Percentiles rank a stretch among this genome's conserved stretches.
Evolutionary conservation across 92 coral and sea anemone genomes (phyloP).

Genomic region (Paragorgia papillata): DNA sequence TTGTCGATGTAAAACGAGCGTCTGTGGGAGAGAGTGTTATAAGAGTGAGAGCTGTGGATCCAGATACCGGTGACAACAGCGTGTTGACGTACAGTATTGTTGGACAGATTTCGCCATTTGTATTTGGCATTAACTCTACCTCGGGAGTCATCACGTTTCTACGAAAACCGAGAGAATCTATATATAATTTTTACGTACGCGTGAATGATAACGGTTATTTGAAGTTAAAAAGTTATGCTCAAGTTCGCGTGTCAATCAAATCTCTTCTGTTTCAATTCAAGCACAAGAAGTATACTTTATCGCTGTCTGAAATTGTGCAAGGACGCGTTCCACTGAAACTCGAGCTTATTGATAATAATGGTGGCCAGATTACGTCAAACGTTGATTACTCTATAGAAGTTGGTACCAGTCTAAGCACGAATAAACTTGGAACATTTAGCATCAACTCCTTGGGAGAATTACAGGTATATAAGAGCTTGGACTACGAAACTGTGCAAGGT

Average conservation of each 20-base stretch:
- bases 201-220: conserved; percentile 87
- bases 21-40: conserved; percentile 65
- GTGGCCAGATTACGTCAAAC: conserved; percentile 56
- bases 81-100: conserved; percentile 79
- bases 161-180: conserved; percentile 74
- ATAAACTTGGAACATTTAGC: conserved; percentile 58
- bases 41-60: conserved; percentile 86
- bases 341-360: conserved; percentile 62
- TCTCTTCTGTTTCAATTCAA: conserved; percentile 77
- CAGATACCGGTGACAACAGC: conserved; percentile 82
- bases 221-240: conserved; percentile 63
- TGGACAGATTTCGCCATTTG: conserved; percentile 96
- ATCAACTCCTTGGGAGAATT: conserved; percentile 71
- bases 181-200: conserved; percentile 82
- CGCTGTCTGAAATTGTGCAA: conserved; percentile 56
- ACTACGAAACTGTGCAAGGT: conserved; percentile 75
- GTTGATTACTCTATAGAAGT: conserved; percentile 67
- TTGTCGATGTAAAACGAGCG: conserved; percentile 59
- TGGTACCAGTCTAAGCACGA: conserved; percentile 61
- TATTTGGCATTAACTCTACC: conserved; percentile 69
- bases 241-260: conserved; percentile 61
- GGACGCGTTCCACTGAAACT: conserved; percentile 49
- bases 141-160: conserved; percentile 72
- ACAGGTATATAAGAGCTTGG: conserved; percentile 52
- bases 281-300: conserved; percentile 64